Evolutionary conservation across 2,797 vertebrate species (phyloP), one percentile per base, ranked within the genome.

Genomic region (Cyprinodon diabolis): DNA sequence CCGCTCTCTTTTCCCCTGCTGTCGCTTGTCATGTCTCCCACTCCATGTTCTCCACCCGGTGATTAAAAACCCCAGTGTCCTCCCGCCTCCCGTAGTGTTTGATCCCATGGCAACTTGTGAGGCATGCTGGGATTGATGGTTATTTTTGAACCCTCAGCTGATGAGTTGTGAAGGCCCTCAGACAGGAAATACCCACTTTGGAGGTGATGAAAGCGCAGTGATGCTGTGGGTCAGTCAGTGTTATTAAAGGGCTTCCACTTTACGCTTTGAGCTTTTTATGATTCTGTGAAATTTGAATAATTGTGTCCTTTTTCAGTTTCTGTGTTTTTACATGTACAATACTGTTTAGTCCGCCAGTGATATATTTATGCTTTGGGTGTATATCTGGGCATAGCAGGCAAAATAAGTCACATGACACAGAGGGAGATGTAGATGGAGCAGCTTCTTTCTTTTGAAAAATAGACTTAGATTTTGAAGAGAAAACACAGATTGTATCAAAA

Each of bases 61-160:
- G 85, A 90, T 85, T 88, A 81, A 75, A 85, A 84, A 57, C 30
- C 73, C 72, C 43, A 51, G 69, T 75, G 48, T 76, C 72, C 74
- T 48, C 35, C 65, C 77, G 19, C 76, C 70, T 73, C 68, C 74
- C 60, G 69, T 55, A 79, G 80, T 71, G 75, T 83, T 77, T 72
- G 74, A 77, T 78, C 74, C 77, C 81, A 85, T 87, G 83, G 80
- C 75, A 86, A 89, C 85, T 30, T 65, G 71, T 66, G 77, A 81
- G 66, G 84, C 76, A 80, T 79, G 79, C 83, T 75, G 82, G 79
- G 83, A 83, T 80, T 66, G 70, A 68, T 72, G 79, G 72, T 62
- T 81, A 80, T 89, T 80, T 88, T 77, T 52, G 55, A 75, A 57
- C 14, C 1, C 80, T 74, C 55, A 25, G 72, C 77, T 73, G 78